These are phyloP conservation scores for Casuarius casuarius DNA, from an alignment of 2,113 vertebrate genomes.

Conservation along the genomic window DNA sequence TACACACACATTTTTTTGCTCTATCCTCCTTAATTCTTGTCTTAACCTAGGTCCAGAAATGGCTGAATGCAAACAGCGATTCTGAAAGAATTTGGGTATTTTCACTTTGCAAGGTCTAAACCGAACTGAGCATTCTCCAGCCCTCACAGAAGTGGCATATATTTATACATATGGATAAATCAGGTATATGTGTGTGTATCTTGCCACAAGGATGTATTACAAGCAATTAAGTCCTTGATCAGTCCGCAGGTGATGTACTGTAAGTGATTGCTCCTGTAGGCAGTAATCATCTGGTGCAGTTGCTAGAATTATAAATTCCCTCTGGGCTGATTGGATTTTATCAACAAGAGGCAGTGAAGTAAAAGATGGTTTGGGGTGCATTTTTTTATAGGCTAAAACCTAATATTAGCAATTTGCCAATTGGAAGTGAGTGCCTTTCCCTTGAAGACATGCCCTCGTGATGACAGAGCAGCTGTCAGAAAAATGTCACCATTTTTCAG, in stretches of 20 bases:
- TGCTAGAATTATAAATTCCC: slow-evolving; percentile 74
- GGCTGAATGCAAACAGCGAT: neutral
- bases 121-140: neutral
- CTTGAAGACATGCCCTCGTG: neutral
- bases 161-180: neutral
- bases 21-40: neutral
- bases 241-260: slow-evolving; percentile 57
- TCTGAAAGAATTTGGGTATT: neutral
- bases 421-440: slow-evolving; percentile 12
- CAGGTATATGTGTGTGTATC: neutral
- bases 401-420: slow-evolving; percentile 62
- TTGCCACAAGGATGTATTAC: slow-evolving; percentile 30
- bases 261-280: slow-evolving; percentile 78
- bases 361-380: neutral
- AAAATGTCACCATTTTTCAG: neutral
- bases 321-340: slow-evolving; percentile 72
- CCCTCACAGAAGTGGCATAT: neutral
- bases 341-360: slow-evolving; percentile 41
- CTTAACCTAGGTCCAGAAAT: neutral
- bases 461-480: neutral
- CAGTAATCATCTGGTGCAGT: slow-evolving; percentile 72
- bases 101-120: neutral
- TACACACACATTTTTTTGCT: neutral
- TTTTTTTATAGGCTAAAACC: slow-evolving; percentile 26
- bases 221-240: slow-evolving; percentile 79